Base-by-base conservation (phyloP, 2,113 vertebrate species). In the Microtus montanus region DNA sequence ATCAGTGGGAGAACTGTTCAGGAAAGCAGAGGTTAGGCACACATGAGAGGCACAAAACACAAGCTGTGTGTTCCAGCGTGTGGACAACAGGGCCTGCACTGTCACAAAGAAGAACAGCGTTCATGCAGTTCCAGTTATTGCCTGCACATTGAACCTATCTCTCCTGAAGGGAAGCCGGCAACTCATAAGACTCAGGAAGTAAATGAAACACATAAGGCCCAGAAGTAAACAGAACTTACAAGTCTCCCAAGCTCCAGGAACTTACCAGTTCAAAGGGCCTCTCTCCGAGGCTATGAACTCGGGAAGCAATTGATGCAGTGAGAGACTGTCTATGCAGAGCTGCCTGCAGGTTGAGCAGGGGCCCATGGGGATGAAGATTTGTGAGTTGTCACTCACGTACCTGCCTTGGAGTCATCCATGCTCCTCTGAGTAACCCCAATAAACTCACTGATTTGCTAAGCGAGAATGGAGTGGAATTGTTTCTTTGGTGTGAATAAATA, bases 191-290 rank as follows among this genome's bases (percentile, higher is more conserved):
- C 71, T 74, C n/a, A 41, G n/a, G n/a, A 74, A 38, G 71, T 74
- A 44, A 74, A 44, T 26, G 10, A 44, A 41, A 74, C 22, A 74
- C 22, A 6, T 6, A 41, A 24, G 71, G 71, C 19, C 71, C 38
- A 74, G 38, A 44, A 74, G 11, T 74, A 74, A 44, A 26, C 10
- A 74, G 4, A 74, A 35, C 10, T 41, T 74, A 41, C 38, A 41
- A 41, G n/a, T 41, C 22, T 41, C 73, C 38, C 22, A 41, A 74
- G 22, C 38, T 41, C 73, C 73, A 44, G 11, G 38, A 75, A 44
- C 41, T 7, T 26, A 28, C 1, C 0, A 2, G 11, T 44, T 75
- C 10, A 26, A 22, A 26, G 41, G 22, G 12, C 2, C 4, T 75
- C 22, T 75, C 41, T 75, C 41, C 73, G 44, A 75, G 22, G 22